Evolutionary conservation across 2,888 invertebrate species (phyloP), one percentile per base, ranked within the genome.

Genomic region (Petrolisthes manimaculis): DNA sequence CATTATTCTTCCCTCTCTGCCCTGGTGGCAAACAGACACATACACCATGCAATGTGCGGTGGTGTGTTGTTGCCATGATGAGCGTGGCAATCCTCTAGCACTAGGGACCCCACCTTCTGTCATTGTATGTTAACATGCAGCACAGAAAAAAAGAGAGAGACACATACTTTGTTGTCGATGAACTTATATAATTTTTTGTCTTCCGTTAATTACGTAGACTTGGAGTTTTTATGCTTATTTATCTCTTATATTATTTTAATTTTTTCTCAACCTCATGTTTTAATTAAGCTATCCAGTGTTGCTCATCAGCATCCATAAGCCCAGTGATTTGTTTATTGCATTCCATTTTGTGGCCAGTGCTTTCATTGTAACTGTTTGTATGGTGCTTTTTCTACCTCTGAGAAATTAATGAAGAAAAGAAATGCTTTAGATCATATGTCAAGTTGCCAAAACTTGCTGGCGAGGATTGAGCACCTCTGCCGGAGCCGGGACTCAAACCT

Each of bases 281-380:
- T 37, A 37, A 37, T 85, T 86, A 86, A 86, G 80, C 84, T 84
- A 80, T 84, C 80, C 79, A 88, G 79, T 88, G 88, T 88, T 88
- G 88, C 88, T 88, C 88, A 88, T 71, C 88, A 78, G 84, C 84
- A 88, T 84, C 84, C 84, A 84, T 86, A 86, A 88, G 84, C 88
- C 88, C 88, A 88, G 88, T 88, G 88, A 88, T 88, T 88, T 88
- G 84, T 88, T 88, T 88, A 88, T 88, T 89, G 89, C 89, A 89
- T 89, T 89, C 89, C 89, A 89, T 89, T 78, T 89, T 83, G 89
- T 89, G 89, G 89, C 89, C 89, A 89, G 89, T 89, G 89, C 89
- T 89, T 89, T 89, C 89, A 89, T 82, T 88, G 84, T 84, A 74
- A 88, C 84, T 81, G 81, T 88, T 88, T 88, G 81, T 88, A 88